Evolutionary conservation across 2,113 vertebrate genomes (phyloP).

Genomic region (Stigmatopora argus): DNA sequence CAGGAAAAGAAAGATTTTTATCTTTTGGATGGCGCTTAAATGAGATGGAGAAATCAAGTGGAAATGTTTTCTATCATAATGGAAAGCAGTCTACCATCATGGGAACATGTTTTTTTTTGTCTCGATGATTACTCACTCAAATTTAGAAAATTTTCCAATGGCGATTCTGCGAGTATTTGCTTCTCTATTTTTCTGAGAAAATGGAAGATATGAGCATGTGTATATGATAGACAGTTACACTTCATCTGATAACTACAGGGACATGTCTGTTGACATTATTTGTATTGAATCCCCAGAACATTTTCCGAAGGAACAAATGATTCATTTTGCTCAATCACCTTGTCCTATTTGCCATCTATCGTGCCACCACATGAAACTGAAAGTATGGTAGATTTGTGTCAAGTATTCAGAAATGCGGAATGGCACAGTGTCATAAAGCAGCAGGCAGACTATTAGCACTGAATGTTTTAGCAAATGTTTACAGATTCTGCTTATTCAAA

Average conservation of each 20-base stretch:
- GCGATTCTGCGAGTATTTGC: conserved; percentile 25
- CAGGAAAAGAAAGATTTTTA: conserved; percentile 49
- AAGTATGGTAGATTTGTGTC: conserved; percentile 40
- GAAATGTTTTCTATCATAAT: conserved; percentile 52
- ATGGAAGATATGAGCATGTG: conserved; percentile 9
- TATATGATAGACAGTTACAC: conserved; percentile 9
- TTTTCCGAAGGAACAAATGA: background rate
- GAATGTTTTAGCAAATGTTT: conserved; percentile 65
- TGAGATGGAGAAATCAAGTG: conserved; percentile 57
- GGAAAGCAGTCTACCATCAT: conserved; percentile 37
- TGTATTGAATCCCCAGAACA: background rate
- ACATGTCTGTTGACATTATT: conserved; percentile 18
- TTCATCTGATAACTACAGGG: conserved; percentile 13
- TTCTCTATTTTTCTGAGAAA: conserved; percentile 14
- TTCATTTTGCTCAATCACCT: background rate
- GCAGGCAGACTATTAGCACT: conserved; percentile 68
- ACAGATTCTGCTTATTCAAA: conserved; percentile 63
- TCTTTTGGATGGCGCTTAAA: conserved; percentile 50
- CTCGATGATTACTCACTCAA: conserved; percentile 29
- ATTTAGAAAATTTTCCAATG: conserved; percentile 39
- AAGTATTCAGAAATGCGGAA: conserved; percentile 48
- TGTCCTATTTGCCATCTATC: conserved; percentile 13
- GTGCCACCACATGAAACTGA: conserved; percentile 38
- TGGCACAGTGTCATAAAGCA: conserved; percentile 67
- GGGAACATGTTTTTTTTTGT: conserved; percentile 37